Percentiles rank a stretch among this genome's conserved stretches.
phyloP scores from a whole-genome alignment of 1,140 invertebrate genomes.

The Cotesia glomerata region DNA sequence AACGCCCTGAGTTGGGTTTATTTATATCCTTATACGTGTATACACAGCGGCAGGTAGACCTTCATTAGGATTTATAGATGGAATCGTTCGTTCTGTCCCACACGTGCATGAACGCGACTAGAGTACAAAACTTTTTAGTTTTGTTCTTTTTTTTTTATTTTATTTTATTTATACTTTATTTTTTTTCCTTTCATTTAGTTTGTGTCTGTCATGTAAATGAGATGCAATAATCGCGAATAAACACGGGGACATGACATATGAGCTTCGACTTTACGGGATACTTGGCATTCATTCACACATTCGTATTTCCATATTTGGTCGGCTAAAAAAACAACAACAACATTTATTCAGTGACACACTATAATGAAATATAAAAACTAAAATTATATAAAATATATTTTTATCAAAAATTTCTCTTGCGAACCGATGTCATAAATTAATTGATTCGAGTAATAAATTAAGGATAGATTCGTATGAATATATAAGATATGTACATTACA shows the following conservation, averaged over 20 bases:
- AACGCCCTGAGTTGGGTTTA: conserved; percentile 36
- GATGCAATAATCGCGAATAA: conserved; percentile 47
- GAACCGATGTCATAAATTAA: not conserved
- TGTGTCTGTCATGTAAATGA: conserved; percentile 40
- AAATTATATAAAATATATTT: not conserved
- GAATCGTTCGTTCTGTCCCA: conserved; percentile 46
- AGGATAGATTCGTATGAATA: too few relatives aligned
- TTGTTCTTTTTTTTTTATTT: conserved; percentile 13
- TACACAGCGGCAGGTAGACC: conserved; percentile 52
- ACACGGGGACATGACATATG: conserved; percentile 6
- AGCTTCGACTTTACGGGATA: conserved; percentile 5
- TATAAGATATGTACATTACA: too few relatives aligned
- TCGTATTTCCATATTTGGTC: conserved; percentile 14
- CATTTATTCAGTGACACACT: conserved; percentile 9
- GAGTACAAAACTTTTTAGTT: not conserved
- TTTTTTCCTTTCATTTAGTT: not conserved
- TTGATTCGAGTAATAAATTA: not conserved
- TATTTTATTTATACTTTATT: not conserved
- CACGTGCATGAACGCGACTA: conserved; percentile 18
- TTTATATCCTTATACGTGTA: conserved; percentile 50
- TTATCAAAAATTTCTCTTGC: not conserved
- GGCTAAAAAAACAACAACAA: not conserved
- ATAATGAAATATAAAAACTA: conserved; percentile 14
- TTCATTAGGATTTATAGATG: conserved; percentile 62
- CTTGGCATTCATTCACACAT: conserved; percentile 18